A percentile compares a stretch with the other conserved stretches of the same genome.
Evolutionary conservation across 30 jellyfish, hydroid and myxozoan genomes (phyloP).

Genomic region (Pseudorhiza aurosa): DNA sequence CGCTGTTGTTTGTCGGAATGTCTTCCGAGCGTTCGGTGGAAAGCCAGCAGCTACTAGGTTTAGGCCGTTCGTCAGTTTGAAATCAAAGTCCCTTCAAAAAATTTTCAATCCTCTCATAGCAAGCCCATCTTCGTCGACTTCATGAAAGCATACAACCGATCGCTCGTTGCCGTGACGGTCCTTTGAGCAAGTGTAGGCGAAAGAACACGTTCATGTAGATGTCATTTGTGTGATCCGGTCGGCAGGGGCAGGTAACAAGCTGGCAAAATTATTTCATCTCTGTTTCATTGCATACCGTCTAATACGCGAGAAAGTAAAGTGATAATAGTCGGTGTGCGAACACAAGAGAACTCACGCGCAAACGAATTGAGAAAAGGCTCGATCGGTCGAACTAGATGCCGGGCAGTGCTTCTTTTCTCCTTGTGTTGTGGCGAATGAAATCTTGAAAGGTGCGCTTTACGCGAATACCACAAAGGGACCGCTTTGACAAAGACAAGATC

Average conservation of each 20-base stretch:
- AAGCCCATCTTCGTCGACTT: not conserved
- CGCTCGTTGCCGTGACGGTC: conserved; percentile 18
- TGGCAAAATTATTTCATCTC: conserved; percentile 44
- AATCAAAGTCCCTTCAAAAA: not conserved
- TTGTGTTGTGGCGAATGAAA: conserved; percentile 69
- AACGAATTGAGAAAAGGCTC: conserved; percentile 28
- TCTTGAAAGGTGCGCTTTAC: conserved; percentile 72
- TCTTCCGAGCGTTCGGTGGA: conserved; percentile 15
- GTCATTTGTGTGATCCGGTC: conserved; percentile 52
- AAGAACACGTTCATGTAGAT: conserved; percentile 49
- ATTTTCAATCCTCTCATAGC: not conserved
- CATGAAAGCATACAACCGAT: not conserved
- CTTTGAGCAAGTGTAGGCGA: conserved; percentile 30
- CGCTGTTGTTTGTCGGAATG: conserved; percentile 58
- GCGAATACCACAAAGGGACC: conserved; percentile 72
- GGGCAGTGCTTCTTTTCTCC: conserved; percentile 49
- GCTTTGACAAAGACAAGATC: conserved; percentile 70
- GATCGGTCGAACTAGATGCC: conserved; percentile 59
- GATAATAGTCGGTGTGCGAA: conserved; percentile 61
- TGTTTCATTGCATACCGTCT: conserved; percentile 61
- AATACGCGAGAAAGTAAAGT: conserved; percentile 25
- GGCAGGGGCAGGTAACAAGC: conserved; percentile 50
- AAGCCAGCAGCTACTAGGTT: conserved; percentile 13
- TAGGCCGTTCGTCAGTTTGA: conserved; percentile 27
- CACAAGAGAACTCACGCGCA: conserved; percentile 59